Conservation (phyloP, 2,113 vertebrate genomes). For the Cryptotis parvus region DNA sequence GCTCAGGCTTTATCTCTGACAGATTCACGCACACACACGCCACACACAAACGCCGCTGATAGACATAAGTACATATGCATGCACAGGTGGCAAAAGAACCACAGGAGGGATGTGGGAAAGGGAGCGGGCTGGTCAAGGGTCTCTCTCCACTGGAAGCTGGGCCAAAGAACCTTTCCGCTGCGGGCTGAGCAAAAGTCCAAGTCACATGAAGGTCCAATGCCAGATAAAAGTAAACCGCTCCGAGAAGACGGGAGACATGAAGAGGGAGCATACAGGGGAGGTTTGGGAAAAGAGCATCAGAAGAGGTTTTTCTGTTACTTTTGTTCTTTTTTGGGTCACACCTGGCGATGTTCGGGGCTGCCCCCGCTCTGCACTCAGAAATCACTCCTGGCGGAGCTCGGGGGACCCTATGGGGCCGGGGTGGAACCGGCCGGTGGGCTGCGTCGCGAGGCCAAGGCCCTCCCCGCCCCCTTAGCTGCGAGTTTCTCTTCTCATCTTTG, state of each 20-base stretch:
- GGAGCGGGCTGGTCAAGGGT: constrained; percentile 60
- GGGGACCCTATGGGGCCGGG: no score
- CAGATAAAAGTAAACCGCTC: constrained; percentile 70
- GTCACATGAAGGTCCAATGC: constrained; percentile 72
- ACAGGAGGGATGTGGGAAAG: constrained; percentile 60
- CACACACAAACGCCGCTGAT: constrained; percentile 79
- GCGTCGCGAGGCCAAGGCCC: no score
- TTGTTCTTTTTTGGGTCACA: no score
- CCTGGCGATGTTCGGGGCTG: no score
- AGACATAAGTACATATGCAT: constrained; percentile 79
- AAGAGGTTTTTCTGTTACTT: constrained; percentile 80
- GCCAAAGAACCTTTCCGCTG: constrained; percentile 58
- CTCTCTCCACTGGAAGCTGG: constrained; percentile 34
- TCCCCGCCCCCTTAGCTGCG: no score
- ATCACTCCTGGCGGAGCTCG: no score
- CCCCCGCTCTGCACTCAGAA: no score
- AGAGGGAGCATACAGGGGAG: constrained; percentile 74
- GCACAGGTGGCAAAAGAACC: constrained; percentile 77
- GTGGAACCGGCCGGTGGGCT: no score
- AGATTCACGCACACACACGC: constrained; percentile 83
- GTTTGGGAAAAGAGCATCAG: constrained; percentile 75
- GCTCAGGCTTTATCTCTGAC: constrained; percentile 77
- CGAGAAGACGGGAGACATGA: constrained; percentile 64
- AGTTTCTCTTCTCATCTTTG: no score
- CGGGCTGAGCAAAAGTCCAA: constrained; percentile 70